Conservation (phyloP, 2,113 vertebrate genomes). For the Aspidoscelis tigris region DNA sequence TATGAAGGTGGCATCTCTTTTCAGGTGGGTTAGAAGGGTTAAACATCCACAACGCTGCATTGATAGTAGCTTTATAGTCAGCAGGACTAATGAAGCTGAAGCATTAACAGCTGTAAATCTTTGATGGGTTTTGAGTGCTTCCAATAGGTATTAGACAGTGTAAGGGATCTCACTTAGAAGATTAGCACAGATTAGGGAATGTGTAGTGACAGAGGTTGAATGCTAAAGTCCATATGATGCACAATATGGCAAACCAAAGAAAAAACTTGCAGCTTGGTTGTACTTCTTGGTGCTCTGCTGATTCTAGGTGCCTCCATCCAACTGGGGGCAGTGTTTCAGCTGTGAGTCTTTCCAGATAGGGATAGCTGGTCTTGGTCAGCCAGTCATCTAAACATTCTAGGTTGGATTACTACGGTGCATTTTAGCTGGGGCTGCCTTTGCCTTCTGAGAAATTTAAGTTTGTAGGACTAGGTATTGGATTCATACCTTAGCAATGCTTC, state of each 20-base stretch:
- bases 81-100: slow-evolving; percentile 75
- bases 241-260: not conserved
- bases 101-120: slow-evolving; percentile 82
- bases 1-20: slow-evolving; percentile 72
- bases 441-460: not conserved
- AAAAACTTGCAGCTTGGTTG: not conserved
- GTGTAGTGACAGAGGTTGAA: not conserved
- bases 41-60: slow-evolving; percentile 60
- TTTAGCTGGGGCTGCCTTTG: not conserved
- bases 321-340: not conserved
- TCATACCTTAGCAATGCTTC: not conserved
- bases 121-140: slow-evolving; percentile 68
- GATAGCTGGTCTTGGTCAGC: not conserved
- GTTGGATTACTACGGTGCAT: not conserved
- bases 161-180: not conserved
- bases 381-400: not conserved
- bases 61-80: slow-evolving; percentile 61
- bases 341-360: not conserved
- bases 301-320: not conserved
- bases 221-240: not conserved
- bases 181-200: not conserved
- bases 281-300: not conserved
- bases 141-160: not conserved
- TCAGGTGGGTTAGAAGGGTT: slow-evolving; percentile 79
- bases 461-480: not conserved